phyloP scores from a whole-genome alignment of 1,140 invertebrate genomes.

The Ladona fulva region DNA sequence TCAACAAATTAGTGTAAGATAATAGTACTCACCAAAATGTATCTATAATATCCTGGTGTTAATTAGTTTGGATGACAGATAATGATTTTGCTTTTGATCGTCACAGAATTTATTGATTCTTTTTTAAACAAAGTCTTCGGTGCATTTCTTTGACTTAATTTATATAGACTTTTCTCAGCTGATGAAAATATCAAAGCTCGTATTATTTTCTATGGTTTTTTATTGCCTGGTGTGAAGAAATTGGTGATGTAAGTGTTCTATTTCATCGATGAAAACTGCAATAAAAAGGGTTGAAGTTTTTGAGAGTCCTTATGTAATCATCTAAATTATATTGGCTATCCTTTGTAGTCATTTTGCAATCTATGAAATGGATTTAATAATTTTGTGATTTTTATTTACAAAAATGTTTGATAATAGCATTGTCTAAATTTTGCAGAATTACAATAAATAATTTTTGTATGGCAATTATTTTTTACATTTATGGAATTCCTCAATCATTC shows the following conservation, averaged over 20 bases:
- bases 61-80: not conserved
- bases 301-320: not conserved
- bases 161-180: too few species aligned
- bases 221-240: too few species aligned
- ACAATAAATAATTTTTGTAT: slow-evolving; percentile 9
- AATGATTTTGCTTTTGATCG: too few species aligned
- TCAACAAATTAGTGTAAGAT: not conserved
- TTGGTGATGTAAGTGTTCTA: too few species aligned
- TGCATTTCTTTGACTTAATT: too few species aligned
- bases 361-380: not conserved
- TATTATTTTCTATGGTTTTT: too few species aligned
- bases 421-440: not conserved
- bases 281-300: too few species aligned
- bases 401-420: not conserved
- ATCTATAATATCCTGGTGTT: not conserved
- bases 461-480: not conserved
- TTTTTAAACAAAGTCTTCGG: too few species aligned
- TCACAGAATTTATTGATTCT: too few species aligned
- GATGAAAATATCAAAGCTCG: too few species aligned
- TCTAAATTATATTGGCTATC: not conserved
- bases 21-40: not conserved
- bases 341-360: not conserved
- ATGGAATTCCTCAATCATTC: too few species aligned
- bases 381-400: not conserved
- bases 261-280: too few species aligned